These are phyloP conservation scores for Gobionotothen gibberifrons DNA, from an alignment of 2,797 vertebrate genomes.

Conservation along the genomic window DNA sequence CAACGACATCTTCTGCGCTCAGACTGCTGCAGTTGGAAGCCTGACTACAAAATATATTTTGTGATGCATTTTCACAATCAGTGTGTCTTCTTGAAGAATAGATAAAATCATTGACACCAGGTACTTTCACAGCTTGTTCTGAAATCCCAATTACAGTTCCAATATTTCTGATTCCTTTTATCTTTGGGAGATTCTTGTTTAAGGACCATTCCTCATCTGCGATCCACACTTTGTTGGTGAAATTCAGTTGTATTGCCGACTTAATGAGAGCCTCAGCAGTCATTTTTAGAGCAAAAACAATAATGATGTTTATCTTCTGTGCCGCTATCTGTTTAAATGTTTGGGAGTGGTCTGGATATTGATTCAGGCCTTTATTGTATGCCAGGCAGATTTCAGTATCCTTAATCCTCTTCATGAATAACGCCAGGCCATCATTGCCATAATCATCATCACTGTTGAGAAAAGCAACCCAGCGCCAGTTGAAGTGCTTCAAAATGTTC, in stretches of 20 bases:
- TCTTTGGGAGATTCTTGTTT: conserved; percentile 57
- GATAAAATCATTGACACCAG: conserved; percentile 79
- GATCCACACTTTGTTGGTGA: conserved; percentile 88
- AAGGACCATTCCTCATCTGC: conserved; percentile 85
- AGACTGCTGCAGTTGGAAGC: conserved; percentile 72
- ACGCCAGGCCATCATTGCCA: conserved; percentile 61
- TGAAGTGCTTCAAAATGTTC: conserved; percentile 79
- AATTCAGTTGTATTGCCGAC: conserved; percentile 77
- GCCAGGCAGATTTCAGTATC: conserved; percentile 79
- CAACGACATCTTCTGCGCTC: conserved; percentile 22
- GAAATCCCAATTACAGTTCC: conserved; percentile 86
- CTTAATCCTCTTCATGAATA: conserved; percentile 67
- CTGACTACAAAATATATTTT: conserved; percentile 72
- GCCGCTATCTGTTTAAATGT: conserved; percentile 72
- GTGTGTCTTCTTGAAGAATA: conserved; percentile 15
- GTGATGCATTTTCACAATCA: not conserved
- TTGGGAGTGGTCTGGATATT: conserved; percentile 19
- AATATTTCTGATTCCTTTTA: conserved; percentile 75
- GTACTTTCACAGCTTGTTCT: conserved; percentile 60
- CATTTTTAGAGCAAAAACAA: conserved; percentile 74
- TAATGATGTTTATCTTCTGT: conserved; percentile 64
- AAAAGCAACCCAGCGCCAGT: conserved; percentile 89
- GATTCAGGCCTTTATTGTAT: conserved; percentile 69
- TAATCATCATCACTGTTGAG: conserved; percentile 79
- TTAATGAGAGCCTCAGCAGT: conserved; percentile 69